A percentile compares a stretch with the other conserved stretches of the same genome.
These are phyloP conservation scores for Hycleus cichorii DNA, from an alignment of 1,140 invertebrate species.

Conservation along the genomic window DNA sequence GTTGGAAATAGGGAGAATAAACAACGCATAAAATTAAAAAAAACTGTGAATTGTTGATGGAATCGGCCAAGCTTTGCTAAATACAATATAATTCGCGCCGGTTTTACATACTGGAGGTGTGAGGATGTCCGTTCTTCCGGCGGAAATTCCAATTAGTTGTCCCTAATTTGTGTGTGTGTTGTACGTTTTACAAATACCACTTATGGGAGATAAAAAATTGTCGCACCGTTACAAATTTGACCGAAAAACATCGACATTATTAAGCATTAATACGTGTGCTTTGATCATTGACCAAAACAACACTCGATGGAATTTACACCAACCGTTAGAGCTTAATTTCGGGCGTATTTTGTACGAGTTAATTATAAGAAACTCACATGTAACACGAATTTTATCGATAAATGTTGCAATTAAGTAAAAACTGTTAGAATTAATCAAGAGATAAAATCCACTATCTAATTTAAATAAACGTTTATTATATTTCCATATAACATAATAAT, in stretches of 20 bases:
- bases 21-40: neutral
- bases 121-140: constrained; percentile 28
- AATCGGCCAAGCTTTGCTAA: constrained; percentile 22
- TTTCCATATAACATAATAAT: no score
- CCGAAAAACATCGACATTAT: neutral
- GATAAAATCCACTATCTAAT: no score
- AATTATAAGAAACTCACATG: no score
- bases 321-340: neutral
- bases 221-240: constrained; percentile 8
- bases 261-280: neutral
- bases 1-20: neutral
- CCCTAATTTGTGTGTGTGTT: constrained; percentile 29
- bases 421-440: no score
- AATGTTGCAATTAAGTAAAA: no score
- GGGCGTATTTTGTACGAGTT: no score
- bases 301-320: constrained; percentile 8
- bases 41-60: constrained; percentile 1
- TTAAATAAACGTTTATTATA: no score
- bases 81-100: constrained; percentile 28
- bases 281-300: constrained; percentile 6
- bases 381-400: no score
- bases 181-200: no score
- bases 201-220: constrained; percentile 17
- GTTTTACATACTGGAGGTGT: constrained; percentile 17
- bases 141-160: constrained; percentile 29